Conservation (phyloP, 2,113 vertebrate genomes). For the Platysteira castanea region DNA sequence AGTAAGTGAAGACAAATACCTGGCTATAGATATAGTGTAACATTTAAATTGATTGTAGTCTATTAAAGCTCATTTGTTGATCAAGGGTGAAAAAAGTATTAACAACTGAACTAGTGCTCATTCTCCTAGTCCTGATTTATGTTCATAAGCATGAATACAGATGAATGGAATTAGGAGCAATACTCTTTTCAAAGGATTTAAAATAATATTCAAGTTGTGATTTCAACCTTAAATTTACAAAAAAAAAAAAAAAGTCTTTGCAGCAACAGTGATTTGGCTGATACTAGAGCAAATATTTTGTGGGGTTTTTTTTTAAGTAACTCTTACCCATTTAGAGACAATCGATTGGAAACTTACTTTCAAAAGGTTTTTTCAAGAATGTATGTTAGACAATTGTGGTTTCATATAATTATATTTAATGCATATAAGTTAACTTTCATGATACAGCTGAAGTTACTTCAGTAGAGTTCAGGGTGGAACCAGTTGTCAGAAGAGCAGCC, state of each 20-base stretch:
- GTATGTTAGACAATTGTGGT: not conserved
- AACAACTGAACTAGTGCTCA: not conserved
- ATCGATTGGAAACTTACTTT: not conserved
- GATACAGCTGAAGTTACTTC: not conserved
- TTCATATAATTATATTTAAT: not conserved
- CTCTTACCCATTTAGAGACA: not conserved
- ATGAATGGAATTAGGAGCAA: not conserved
- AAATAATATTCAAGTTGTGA: not conserved
- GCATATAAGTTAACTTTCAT: not conserved
- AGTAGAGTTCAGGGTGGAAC: not conserved
- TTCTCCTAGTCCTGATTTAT: not conserved
- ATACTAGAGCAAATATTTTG: not conserved
- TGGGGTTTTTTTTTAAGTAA: not conserved
- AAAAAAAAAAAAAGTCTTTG: not conserved
- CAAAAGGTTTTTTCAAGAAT: not conserved
- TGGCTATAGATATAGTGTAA: not conserved
- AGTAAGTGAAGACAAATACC: not conserved
- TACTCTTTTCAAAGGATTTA: not conserved
- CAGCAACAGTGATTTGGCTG: not conserved
- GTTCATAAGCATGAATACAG: not conserved
- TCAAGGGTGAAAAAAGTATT: not conserved
- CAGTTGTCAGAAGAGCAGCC: not conserved
- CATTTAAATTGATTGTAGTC: not conserved
- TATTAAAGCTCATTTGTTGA: not conserved
- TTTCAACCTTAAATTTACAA: not conserved